A percentile compares a stretch with the other conserved stretches of the same genome.
These are phyloP conservation scores for Bhutanitis thaidina DNA, from an alignment of 2,888 invertebrate genomes.

Conservation along the genomic window DNA sequence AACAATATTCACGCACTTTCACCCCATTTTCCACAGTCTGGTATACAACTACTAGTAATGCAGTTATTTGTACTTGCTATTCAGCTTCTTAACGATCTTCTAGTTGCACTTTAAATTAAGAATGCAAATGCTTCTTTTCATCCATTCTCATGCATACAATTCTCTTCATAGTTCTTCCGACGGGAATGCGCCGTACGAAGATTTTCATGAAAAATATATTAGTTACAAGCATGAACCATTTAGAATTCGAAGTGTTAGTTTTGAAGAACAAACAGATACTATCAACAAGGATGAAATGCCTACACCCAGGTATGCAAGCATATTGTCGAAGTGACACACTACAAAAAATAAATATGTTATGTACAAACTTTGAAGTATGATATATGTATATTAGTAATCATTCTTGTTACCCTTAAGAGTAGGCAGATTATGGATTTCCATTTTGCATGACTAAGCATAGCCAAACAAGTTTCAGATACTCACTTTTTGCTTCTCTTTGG, in stretches of 20 bases:
- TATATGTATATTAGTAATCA: too few species aligned
- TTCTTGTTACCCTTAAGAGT: too few species aligned
- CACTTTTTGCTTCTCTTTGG: too few species aligned
- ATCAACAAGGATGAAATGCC: constrained; percentile 55
- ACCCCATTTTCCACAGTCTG: constrained; percentile 4
- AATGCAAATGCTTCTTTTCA: constrained; percentile 46
- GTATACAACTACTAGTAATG: not conserved
- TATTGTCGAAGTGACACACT: not conserved
- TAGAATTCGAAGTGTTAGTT: constrained; percentile 86
- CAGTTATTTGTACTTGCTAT: constrained; percentile 16
- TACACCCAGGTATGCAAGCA: constrained; percentile 58
- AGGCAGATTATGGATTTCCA: too few species aligned
- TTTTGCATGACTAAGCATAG: too few species aligned
- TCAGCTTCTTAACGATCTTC: constrained; percentile 23
- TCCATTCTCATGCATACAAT: constrained; percentile 61
- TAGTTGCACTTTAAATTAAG: constrained; percentile 21
- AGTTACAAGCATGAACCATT: constrained; percentile 85
- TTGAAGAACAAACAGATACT: constrained; percentile 80
- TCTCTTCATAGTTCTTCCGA: constrained; percentile 79
- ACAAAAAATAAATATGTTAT: too few species aligned
- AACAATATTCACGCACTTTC: constrained; percentile 7
- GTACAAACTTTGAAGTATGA: too few species aligned
- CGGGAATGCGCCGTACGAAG: constrained; percentile 82
- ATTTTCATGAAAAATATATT: constrained; percentile 90
- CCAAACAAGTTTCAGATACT: too few species aligned